Evolutionary conservation across 2,797 vertebrate genomes (phyloP).

Genomic region (Merluccius polli): DNA sequence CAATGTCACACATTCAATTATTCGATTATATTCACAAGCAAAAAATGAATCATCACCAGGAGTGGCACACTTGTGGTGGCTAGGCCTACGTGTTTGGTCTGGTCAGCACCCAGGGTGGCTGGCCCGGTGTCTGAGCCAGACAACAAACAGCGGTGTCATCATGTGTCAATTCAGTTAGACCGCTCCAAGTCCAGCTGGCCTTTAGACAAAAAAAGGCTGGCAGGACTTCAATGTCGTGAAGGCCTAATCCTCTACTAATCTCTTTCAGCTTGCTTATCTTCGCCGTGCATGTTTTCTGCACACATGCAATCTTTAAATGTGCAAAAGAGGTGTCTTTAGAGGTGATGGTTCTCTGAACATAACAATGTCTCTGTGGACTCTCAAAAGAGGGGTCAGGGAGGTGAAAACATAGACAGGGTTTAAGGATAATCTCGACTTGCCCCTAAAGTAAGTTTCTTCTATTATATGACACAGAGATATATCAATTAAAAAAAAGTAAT

Average conservation of each 20-base stretch:
- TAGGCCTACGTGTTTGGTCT: conserved; percentile 31
- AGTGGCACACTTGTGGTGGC: conserved; percentile 34
- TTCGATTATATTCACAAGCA: conserved; percentile 15
- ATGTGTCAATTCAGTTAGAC: conserved; percentile 47
- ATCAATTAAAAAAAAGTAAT: neutral
- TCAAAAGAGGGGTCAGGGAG: neutral
- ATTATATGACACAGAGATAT: neutral
- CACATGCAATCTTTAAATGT: conserved; percentile 41
- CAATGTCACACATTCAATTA: neutral
- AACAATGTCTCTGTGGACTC: conserved; percentile 34
- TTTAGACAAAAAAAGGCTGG: conserved; percentile 36
- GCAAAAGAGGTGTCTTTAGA: conserved; percentile 37
- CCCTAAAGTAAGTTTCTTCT: too few relatives aligned
- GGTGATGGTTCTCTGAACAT: conserved; percentile 20
- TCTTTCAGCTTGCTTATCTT: conserved; percentile 40
- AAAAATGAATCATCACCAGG: conserved; percentile 13
- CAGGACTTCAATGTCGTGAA: conserved; percentile 22
- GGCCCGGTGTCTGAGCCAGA: conserved; percentile 54
- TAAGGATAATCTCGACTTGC: too few relatives aligned
- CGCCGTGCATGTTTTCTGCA: conserved; percentile 39
- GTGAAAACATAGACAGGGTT: too few relatives aligned
- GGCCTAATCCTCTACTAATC: conserved; percentile 46
- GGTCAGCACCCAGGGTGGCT: conserved; percentile 54
- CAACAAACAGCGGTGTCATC: conserved; percentile 30
- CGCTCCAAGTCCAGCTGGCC: conserved; percentile 45